Evolutionary conservation across 1,140 invertebrate genomes (phyloP).

Genomic region (Aphaenogaster rudis): DNA sequence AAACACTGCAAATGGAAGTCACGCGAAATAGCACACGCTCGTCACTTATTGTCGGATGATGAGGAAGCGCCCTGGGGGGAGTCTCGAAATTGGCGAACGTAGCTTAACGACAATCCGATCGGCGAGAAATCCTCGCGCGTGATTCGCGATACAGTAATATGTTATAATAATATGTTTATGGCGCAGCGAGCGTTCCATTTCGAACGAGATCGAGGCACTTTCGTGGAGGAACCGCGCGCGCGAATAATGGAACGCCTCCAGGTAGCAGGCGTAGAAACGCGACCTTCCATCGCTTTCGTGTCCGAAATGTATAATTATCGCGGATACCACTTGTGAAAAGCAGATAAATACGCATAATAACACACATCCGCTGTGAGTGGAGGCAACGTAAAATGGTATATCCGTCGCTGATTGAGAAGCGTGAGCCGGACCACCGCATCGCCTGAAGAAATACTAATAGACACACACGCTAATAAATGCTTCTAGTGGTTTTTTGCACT

Average conservation of each 20-base stretch:
- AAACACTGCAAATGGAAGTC: slow-evolving; percentile 39
- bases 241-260: slow-evolving; percentile 16
- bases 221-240: slow-evolving; percentile 35
- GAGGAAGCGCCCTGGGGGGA: not conserved
- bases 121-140: not conserved
- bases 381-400: slow-evolving; percentile 38
- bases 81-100: not conserved
- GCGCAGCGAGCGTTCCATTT: slow-evolving; percentile 13
- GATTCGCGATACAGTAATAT: slow-evolving; percentile 35
- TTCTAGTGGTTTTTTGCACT: slow-evolving; percentile 9
- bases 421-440: slow-evolving; percentile 19
- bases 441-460: slow-evolving; percentile 35
- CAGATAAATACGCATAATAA: slow-evolving; percentile 55
- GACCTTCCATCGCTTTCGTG: slow-evolving; percentile 47
- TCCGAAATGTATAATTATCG: slow-evolving; percentile 51
- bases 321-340: slow-evolving; percentile 34
- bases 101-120: slow-evolving; percentile 15
- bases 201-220: slow-evolving; percentile 17
- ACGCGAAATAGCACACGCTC: slow-evolving; percentile 53
- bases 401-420: slow-evolving; percentile 36
- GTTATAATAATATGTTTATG: slow-evolving; percentile 25
- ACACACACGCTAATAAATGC: slow-evolving; percentile 31
- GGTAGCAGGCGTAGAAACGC: slow-evolving; percentile 52
- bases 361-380: slow-evolving; percentile 22
- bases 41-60: slow-evolving; percentile 51